These are phyloP conservation scores for Stenolophus ochropezus DNA, from an alignment of 2,888 invertebrate genomes.

Conservation along the genomic window DNA sequence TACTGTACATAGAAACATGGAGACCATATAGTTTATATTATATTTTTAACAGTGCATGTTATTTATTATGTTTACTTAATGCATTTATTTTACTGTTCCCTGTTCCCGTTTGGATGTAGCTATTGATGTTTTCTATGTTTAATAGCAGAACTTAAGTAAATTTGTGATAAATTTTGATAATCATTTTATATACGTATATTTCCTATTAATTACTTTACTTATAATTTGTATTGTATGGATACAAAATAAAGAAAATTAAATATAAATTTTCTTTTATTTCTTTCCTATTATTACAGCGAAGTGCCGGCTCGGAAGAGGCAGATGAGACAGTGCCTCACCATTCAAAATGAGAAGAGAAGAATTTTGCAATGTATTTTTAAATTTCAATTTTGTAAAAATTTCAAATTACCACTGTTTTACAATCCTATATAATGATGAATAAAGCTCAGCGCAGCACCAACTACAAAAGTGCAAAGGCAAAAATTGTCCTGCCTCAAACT, in stretches of 20 bases:
- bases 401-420: too few relatives aligned
- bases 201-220: slow-evolving; percentile 22
- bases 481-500: too few relatives aligned
- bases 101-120: neutral
- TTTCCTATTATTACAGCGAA: too few relatives aligned
- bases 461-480: too few relatives aligned
- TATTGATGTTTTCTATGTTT: neutral
- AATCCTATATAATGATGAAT: too few relatives aligned
- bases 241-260: slow-evolving; percentile 7
- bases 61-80: neutral
- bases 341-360: too few relatives aligned
- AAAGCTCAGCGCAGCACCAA: too few relatives aligned
- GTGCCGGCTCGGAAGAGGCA: too few relatives aligned
- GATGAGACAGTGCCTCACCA: too few relatives aligned
- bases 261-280: neutral
- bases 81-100: neutral
- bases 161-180: slow-evolving; percentile 47
- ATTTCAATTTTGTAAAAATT: too few relatives aligned
- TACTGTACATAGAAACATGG: slow-evolving; percentile 92
- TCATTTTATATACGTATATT: slow-evolving; percentile 32
- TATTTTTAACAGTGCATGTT: slow-evolving; percentile 13
- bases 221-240: slow-evolving; percentile 37
- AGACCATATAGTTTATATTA: slow-evolving; percentile 78
- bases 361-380: too few relatives aligned
- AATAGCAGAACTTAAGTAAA: slow-evolving; percentile 9